Conservation (phyloP, 2,888 invertebrate genomes). For the Lysandra coridon region DNA sequence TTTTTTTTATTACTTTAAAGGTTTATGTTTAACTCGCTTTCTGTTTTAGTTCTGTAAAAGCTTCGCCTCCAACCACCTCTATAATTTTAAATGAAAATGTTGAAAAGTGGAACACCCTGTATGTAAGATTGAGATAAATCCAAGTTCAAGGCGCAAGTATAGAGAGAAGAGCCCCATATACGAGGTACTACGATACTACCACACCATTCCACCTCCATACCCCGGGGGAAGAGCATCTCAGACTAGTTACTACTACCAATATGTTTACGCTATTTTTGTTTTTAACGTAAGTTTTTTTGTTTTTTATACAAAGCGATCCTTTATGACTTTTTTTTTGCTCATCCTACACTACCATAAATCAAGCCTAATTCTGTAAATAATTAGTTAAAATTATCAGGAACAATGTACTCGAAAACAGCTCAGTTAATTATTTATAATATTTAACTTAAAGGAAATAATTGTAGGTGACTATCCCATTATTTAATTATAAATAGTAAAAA, state of each 20-base stretch:
- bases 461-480: no score
- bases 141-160: conserved; percentile 76
- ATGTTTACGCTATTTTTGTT: conserved; percentile 46
- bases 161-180: conserved; percentile 63
- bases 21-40: not conserved
- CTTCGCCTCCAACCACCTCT: not conserved
- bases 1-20: not conserved
- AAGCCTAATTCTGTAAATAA: no score
- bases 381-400: no score
- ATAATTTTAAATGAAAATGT: not conserved
- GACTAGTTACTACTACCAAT: conserved; percentile 34
- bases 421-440: no score
- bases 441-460: no score
- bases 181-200: conserved; percentile 63
- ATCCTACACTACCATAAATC: no score
- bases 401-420: no score
- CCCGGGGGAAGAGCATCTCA: conserved; percentile 45
- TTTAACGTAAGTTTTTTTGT: conserved; percentile 49
- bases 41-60: not conserved
- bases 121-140: conserved; percentile 73
- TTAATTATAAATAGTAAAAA: no score
- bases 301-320: no score
- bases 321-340: no score
- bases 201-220: conserved; percentile 59
- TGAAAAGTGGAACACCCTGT: conserved; percentile 55